Percentiles rank a stretch among this genome's conserved stretches.
phyloP scores from a whole-genome alignment of 2,888 invertebrate species.

The Cloeon dipterum region DNA sequence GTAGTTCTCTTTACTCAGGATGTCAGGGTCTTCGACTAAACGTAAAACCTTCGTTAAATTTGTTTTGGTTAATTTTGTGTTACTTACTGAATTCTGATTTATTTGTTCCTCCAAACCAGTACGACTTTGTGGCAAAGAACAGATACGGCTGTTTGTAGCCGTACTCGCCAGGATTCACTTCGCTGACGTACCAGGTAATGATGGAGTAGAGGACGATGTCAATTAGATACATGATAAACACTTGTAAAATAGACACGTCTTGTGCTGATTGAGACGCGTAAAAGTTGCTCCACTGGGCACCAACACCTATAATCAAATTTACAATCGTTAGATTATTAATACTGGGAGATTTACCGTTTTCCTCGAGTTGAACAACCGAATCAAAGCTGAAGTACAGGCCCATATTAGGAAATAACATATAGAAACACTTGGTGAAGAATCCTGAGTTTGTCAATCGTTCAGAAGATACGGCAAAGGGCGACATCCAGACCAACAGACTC shows the following conservation, averaged over 20 bases:
- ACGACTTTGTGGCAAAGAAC: conserved; percentile 22
- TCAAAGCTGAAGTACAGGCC: conserved; percentile 12
- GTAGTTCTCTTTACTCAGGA: too few relatives aligned
- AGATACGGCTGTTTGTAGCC: conserved; percentile 26
- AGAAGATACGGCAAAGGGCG: conserved; percentile 9
- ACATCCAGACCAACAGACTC: conserved; percentile 13
- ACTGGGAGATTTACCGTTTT: too few relatives aligned
- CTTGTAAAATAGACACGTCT: conserved; percentile 2
- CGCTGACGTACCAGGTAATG: conserved; percentile 27
- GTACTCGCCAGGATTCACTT: conserved; percentile 25
- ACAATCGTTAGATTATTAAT: too few relatives aligned
- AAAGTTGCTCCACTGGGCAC: conserved; percentile 16
- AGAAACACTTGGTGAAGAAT: conserved; percentile 9
- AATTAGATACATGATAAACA: conserved; percentile 9
- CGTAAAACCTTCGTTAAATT: too few relatives aligned
- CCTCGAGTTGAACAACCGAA: conserved; percentile 12
- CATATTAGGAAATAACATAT: conserved; percentile 12
- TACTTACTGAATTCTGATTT: too few relatives aligned
- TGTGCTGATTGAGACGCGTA: conserved; percentile 11
- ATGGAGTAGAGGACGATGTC: conserved; percentile 17
- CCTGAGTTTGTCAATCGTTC: conserved; percentile 9
- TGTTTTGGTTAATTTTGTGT: too few relatives aligned
- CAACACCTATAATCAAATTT: too few relatives aligned
- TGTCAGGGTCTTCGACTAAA: too few relatives aligned
- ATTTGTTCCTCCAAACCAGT: neutral